Base-by-base conservation (phyloP, 1,140 invertebrate genomes). In the Eriocheir sinensis region DNA sequence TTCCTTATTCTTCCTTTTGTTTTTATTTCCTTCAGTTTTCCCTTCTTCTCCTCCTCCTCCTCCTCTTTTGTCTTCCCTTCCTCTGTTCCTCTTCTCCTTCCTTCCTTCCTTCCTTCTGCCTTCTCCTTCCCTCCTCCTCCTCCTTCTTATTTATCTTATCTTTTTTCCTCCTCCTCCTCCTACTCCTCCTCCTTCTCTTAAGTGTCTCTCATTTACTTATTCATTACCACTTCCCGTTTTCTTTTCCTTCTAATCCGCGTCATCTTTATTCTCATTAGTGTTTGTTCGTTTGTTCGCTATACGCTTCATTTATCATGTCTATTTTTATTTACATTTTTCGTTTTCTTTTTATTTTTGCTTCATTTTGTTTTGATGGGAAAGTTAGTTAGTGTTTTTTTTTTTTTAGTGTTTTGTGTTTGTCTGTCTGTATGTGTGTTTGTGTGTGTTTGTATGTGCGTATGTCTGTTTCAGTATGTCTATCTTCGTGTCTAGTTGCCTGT, bases 121-220 rank as follows among this genome's bases (percentile, higher is more conserved):
- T 38, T 41, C 36, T 38, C 21, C 21, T 38, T 27, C 4, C 34
- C 80, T 36, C 36, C 32, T 9, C 30, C 21, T 41, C 30, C 83
- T 40, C 83, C 30, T 41, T 32, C 8, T 36, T 86, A 17, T 41
- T 21, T 86, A n/a, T 34, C 40, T n/a, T 38, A 12, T 60, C 32
- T 34, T 93, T 3, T 91, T 91, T 81, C 72, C 44, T 79, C 44
- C 48, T 79, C 90, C 44, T 40, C 9, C 92, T 34, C 38, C 72
- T 34, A 36, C 41, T 91, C 2, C 48, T 4, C 72, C 89, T 90
- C 89, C n/a, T n/a, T n/a, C n/a, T n/a, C n/a, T n/a, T n/a, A n/a
- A n/a, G n/a, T n/a, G n/a, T n/a, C n/a, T n/a, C n/a, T n/a, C n/a
- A n/a, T n/a, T n/a, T n/a, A n/a, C n/a, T n/a, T n/a, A n/a, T n/a